These are phyloP conservation scores for Ascaphus truei DNA, from an alignment of 2,113 vertebrate species.

Conservation along the genomic window DNA sequence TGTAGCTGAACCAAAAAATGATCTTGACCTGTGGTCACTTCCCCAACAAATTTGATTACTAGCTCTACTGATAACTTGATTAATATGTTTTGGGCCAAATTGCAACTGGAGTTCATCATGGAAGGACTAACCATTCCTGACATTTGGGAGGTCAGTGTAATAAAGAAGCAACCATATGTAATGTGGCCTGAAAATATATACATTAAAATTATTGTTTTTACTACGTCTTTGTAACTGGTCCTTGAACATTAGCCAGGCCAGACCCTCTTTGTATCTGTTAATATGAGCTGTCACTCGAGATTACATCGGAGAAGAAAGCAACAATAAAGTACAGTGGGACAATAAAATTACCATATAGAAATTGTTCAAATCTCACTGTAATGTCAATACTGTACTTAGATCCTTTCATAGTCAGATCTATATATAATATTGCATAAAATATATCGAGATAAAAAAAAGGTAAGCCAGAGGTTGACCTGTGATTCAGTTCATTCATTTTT, in stretches of 20 bases:
- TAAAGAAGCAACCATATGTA: neutral
- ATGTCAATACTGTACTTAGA: neutral
- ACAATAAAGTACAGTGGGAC: too few species aligned
- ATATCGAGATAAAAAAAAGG: neutral
- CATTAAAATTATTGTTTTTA: too few species aligned
- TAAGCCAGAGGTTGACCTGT: neutral
- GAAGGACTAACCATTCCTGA: neutral
- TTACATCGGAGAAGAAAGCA: too few species aligned
- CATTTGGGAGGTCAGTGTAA: neutral
- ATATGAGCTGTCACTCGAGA: too few species aligned
- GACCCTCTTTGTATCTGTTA: too few species aligned
- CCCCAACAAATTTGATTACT: neutral
- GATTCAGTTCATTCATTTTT: neutral
- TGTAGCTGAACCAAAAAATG: neutral
- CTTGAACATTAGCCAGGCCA: too few species aligned
- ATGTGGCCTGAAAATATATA: neutral
- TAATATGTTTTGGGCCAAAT: neutral
- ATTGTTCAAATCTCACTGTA: neutral
- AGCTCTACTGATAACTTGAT: neutral
- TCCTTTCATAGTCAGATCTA: neutral
- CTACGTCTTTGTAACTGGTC: too few species aligned
- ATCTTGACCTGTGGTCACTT: neutral
- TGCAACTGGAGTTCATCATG: neutral
- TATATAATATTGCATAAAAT: constrained; percentile 17
- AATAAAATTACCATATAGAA: neutral